Conservation (phyloP, 2,888 invertebrate genomes). For the Hydriomena furcata region DNA sequence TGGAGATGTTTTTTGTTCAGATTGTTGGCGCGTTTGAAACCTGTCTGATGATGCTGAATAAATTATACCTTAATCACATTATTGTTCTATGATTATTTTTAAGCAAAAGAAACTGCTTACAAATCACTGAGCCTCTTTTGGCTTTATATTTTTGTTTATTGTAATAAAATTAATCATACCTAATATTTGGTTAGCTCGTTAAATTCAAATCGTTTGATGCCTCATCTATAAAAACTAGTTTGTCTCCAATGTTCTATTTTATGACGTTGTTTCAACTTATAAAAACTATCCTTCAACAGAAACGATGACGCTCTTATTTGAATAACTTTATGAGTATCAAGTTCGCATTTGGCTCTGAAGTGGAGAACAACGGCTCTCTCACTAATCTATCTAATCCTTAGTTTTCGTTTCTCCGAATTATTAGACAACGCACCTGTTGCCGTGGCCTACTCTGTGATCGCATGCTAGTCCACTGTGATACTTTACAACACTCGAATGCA, state of each 20-base stretch:
- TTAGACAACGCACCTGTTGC: constrained; percentile 33
- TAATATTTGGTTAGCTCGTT: background rate
- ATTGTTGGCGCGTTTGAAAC: constrained; percentile 61
- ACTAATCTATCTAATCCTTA: constrained; percentile 24
- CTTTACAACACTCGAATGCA: constrained; percentile 23
- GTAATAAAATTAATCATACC: too few species aligned
- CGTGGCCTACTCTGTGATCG: constrained; percentile 41
- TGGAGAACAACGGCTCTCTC: constrained; percentile 9
- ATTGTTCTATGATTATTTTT: constrained; percentile 40
- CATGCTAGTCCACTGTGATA: constrained; percentile 33
- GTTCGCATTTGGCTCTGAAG: background rate
- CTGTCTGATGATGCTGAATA: constrained; percentile 61
- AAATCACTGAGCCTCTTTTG: background rate
- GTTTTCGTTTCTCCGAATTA: constrained; percentile 25
- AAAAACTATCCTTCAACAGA: background rate
- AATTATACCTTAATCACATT: constrained; percentile 50
- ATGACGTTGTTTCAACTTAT: background rate
- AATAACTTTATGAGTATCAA: background rate
- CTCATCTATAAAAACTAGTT: background rate
- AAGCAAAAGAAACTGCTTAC: constrained; percentile 11
- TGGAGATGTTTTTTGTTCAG: constrained; percentile 58
- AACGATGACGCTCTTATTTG: background rate
- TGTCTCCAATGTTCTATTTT: background rate
- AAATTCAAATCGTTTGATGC: background rate
- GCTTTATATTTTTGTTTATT: background rate